phyloP scores from a whole-genome alignment of 2,888 invertebrate genomes.

The Drosophila dives region DNA sequence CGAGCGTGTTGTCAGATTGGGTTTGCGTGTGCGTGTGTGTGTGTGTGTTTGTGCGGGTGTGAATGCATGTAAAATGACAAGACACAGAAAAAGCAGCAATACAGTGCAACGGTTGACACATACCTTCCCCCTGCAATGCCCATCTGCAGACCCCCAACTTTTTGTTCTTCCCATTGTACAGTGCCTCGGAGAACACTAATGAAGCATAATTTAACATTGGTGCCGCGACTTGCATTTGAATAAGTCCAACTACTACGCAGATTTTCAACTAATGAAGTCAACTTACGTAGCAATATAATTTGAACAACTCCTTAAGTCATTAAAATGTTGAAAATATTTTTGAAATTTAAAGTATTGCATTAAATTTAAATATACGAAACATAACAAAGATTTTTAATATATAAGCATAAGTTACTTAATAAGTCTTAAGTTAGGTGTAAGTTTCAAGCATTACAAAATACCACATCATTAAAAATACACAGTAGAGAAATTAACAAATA shows the following conservation, averaged over 20 bases:
- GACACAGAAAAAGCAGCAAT: constrained; percentile 52
- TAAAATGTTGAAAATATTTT: not conserved
- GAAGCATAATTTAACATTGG: constrained; percentile 78
- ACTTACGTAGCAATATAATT: constrained; percentile 29
- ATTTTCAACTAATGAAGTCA: constrained; percentile 64
- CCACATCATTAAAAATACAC: constrained; percentile 47
- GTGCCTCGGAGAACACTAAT: constrained; percentile 61
- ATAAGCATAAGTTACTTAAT: constrained; percentile 17
- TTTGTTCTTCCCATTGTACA: constrained; percentile 15
- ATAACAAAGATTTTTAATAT: not conserved
- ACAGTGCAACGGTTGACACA: constrained; percentile 51
- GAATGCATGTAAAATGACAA: constrained; percentile 65
- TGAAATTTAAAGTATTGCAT: not conserved
- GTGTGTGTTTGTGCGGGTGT: constrained; percentile 26
- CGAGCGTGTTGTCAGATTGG: constrained; percentile 23
- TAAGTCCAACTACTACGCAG: constrained; percentile 61
- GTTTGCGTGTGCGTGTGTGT: constrained; percentile 24
- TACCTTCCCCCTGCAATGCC: not conserved
- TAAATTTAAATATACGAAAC: not conserved
- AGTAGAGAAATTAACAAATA: constrained; percentile 3
- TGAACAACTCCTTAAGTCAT: constrained; percentile 1
- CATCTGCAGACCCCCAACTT: constrained; percentile 4
- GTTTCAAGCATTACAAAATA: constrained; percentile 57
- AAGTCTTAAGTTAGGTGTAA: constrained; percentile 34
- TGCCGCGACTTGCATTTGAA: constrained; percentile 54